Conservation (phyloP, 2,888 invertebrate genomes). For the Griposia aprilina region DNA sequence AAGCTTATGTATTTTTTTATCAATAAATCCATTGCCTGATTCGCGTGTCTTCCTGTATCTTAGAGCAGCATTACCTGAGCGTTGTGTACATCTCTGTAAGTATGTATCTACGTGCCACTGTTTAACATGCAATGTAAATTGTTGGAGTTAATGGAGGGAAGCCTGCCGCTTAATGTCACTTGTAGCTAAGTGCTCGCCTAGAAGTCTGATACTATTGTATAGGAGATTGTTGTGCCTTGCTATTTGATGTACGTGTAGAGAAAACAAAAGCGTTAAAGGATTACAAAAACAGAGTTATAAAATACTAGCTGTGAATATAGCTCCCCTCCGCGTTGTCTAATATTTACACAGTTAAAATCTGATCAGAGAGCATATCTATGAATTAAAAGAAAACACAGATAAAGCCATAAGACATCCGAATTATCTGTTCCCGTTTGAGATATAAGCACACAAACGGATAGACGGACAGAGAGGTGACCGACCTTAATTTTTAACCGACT, state of each 20-base stretch:
- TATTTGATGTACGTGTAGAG: not conserved
- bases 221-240: not conserved
- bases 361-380: not conserved
- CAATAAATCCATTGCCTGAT: too few species aligned
- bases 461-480: not conserved
- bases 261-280: not conserved
- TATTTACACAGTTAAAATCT: not conserved
- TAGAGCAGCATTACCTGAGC: slow-evolving; percentile 39
- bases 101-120: slow-evolving; percentile 35
- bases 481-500: too few species aligned
- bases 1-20: too few species aligned
- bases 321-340: not conserved
- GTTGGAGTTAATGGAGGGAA: slow-evolving; percentile 60
- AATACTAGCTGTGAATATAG: not conserved
- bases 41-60: not conserved
- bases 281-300: not conserved
- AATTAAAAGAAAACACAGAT: not conserved
- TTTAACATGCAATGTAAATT: slow-evolving; percentile 63
- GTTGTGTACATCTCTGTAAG: not conserved
- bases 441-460: not conserved
- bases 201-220: slow-evolving; percentile 35
- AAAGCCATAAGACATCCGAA: too few species aligned
- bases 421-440: not conserved
- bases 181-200: slow-evolving; percentile 50
- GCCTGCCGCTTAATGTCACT: slow-evolving; percentile 53